Conservation (phyloP, 2,113 vertebrate genomes). For the Axis porcinus region DNA sequence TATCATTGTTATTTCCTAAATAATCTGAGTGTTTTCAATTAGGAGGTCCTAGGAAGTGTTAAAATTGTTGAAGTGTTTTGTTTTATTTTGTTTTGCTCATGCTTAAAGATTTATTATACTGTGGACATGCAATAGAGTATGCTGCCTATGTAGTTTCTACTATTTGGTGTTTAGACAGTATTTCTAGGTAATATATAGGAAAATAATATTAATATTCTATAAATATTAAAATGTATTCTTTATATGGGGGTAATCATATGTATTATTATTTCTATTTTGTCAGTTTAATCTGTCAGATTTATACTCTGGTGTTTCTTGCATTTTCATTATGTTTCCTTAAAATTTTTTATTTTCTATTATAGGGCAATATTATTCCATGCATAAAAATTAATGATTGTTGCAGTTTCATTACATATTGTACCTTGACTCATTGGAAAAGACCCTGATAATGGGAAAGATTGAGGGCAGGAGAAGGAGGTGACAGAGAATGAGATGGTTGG, state of each 20-base stretch:
- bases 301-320: not conserved
- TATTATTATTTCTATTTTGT: constrained; percentile 13
- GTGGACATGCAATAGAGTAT: not conserved
- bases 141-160: not conserved
- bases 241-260: not conserved
- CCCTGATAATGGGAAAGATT: not conserved
- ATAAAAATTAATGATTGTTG: not conserved
- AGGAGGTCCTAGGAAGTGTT: not conserved
- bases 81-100: constrained; percentile 12
- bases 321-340: not conserved
- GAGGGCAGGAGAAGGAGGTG: not conserved
- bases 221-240: not conserved
- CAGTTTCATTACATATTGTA: not conserved
- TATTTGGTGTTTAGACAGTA: not conserved
- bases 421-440: not conserved
- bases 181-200: not conserved
- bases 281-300: not conserved
- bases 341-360: not conserved
- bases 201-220: not conserved
- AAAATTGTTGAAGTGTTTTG: not conserved
- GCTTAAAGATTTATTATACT: not conserved
- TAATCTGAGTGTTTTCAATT: not conserved
- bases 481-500: not conserved
- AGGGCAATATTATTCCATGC: not conserved
- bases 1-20: constrained; percentile 5